Evolutionary conservation across 1,140 invertebrate species (phyloP), one percentile per base, ranked within the genome.

Genomic region (Globodera ellingtonae): DNA sequence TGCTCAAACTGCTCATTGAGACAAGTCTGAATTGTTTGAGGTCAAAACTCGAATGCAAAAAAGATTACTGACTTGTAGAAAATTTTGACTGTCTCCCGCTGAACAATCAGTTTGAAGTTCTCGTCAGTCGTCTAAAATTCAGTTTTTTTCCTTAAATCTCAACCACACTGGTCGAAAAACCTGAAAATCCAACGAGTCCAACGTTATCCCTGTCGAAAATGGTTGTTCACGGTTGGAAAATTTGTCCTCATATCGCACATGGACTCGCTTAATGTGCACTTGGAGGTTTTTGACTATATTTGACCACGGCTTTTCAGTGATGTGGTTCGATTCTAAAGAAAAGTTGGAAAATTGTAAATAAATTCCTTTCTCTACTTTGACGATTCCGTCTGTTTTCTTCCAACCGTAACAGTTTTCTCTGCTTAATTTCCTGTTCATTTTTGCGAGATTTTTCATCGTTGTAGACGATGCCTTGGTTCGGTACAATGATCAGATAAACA

Each of bases 231-330:
- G 93, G 85, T 94, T 66, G 92, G 91, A 94, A 72, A 94, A 92
- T 81, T 92, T 92, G 89, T 99, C 97, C 90, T 99, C 97, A 90
- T 96, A 99, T 71, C 97, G 92, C 9, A 99, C 92, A 89, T 99
- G 97, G 83, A 99, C 96, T 85, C 95, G 94, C 83, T 93, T 93
- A 67, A 99, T 95, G 85, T 93, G 93, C 0, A 99, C 92, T 89
- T 99, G 96, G n/a, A 99, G 93, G 91, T 99, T 99, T 89, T 97
- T 97, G 46, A 99, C 95, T 80, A 98, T 94, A 72, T 89, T 97
- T 95, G 7, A 95, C 94, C 0, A 95, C 46, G 99, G 90, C 89
- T 99, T 98, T 90, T 98, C 96, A 46, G 94, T 92, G 91, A 99
- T 98, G 94, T 94, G 90, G 72, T 82, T 84, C 7, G 88, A 84